These are phyloP conservation scores for Vireo altiloquus DNA, from an alignment of 2,113 vertebrate genomes.

Conservation along the genomic window DNA sequence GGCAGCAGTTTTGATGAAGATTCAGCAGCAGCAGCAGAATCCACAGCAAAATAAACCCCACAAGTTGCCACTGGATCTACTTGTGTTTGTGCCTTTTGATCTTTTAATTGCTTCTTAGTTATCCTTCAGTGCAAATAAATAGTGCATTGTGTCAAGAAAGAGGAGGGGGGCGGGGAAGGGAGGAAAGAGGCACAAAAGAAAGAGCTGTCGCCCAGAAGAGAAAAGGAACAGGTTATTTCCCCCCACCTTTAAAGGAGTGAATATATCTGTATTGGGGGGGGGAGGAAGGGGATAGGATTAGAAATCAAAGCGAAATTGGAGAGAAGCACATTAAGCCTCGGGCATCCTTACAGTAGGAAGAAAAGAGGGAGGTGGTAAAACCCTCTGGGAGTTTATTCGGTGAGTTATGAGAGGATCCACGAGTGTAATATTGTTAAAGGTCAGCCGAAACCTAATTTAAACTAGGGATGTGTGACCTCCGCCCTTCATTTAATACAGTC, in stretches of 20 bases:
- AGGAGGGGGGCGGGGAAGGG: constrained; percentile 47
- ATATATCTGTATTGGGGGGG: constrained; percentile 6
- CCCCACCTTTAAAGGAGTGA: constrained; percentile 46
- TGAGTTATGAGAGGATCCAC: constrained; percentile 54
- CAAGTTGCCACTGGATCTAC: constrained; percentile 66
- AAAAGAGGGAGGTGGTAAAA: constrained; percentile 40
- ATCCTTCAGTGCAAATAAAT: constrained; percentile 73
- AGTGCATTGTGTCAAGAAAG: constrained; percentile 68
- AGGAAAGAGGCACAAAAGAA: constrained; percentile 62
- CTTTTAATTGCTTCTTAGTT: constrained; percentile 74
- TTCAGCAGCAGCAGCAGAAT: not conserved
- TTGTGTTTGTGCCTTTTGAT: constrained; percentile 71
- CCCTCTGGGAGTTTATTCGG: constrained; percentile 43
- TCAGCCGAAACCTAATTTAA: constrained; percentile 62
- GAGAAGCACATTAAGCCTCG: constrained; percentile 54
- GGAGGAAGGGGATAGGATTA: constrained; percentile 39
- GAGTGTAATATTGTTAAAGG: constrained; percentile 63
- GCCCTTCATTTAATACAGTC: constrained; percentile 68
- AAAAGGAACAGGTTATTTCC: constrained; percentile 63
- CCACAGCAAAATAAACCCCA: constrained; percentile 48
- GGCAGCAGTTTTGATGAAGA: constrained; percentile 24
- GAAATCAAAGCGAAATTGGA: constrained; percentile 62
- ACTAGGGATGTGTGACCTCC: constrained; percentile 63
- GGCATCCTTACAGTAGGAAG: constrained; percentile 61
- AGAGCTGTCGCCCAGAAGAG: constrained; percentile 53